These are phyloP conservation scores for Pseudopipra pipra DNA, from an alignment of 2,113 vertebrate species.

Conservation along the genomic window DNA sequence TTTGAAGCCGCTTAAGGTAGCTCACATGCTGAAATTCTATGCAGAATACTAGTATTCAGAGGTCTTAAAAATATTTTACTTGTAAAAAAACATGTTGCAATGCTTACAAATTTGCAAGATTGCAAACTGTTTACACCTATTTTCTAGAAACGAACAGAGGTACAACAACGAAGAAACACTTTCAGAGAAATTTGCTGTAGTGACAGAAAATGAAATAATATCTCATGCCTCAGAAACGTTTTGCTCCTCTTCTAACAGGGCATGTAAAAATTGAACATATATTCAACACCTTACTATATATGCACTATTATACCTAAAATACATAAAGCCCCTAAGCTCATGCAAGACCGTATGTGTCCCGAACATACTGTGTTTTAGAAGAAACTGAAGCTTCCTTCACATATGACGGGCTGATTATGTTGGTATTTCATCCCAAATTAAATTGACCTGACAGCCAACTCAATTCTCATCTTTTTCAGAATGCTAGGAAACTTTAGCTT, in stretches of 20 bases:
- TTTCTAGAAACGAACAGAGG: neutral
- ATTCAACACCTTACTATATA: neutral
- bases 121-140: neutral
- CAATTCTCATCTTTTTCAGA: neutral
- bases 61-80: neutral
- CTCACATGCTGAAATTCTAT: neutral
- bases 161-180: neutral
- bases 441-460: neutral
- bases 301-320: neutral
- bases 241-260: neutral
- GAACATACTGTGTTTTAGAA: neutral
- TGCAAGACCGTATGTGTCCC: neutral
- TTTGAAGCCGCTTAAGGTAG: neutral
- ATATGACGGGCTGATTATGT: neutral
- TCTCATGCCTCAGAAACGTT: neutral
- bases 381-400: neutral
- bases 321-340: neutral
- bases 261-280: neutral
- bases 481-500: neutral
- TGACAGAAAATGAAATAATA: neutral
- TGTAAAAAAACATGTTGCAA: neutral
- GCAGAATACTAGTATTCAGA: neutral
- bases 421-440: neutral
- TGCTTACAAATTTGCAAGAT: neutral
- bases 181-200: neutral